Conservation (phyloP, 2,797 vertebrate species). For the Enteromius anoplus region DNA sequence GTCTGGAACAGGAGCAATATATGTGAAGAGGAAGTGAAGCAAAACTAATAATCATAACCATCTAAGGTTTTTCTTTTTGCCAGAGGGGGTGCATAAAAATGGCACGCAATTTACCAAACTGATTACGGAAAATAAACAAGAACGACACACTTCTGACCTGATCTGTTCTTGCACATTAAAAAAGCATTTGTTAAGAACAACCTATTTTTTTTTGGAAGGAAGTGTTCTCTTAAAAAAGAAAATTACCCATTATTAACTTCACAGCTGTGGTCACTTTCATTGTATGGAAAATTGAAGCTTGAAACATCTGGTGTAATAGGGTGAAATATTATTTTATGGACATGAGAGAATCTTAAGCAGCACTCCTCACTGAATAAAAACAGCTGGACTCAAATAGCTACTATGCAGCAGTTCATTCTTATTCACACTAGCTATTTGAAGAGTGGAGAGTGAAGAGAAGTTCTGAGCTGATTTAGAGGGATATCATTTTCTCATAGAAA, state of each 20-base stretch:
- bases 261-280: background rate
- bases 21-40: constrained; percentile 16
- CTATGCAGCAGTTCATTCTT: background rate
- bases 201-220: background rate
- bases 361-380: background rate
- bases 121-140: constrained; percentile 14
- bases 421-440: constrained; percentile 3
- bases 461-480: constrained; percentile 23
- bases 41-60: constrained; percentile 25
- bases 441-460: constrained; percentile 1
- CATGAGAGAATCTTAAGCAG: constrained; percentile 5
- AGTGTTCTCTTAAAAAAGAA: background rate
- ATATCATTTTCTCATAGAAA: constrained; percentile 29
- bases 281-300: background rate
- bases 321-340: background rate
- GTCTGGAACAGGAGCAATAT: background rate
- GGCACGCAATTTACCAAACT: constrained; percentile 20
- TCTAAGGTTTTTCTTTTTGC: constrained; percentile 7
- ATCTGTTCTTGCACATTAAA: background rate
- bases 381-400: background rate
- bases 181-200: constrained; percentile 2
- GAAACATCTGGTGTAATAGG: background rate
- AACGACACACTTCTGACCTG: background rate
- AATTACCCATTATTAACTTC: background rate
- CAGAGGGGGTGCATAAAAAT: constrained; percentile 22